phyloP scores from a whole-genome alignment of 2,888 invertebrate species.

The Tiphia femorata region DNA sequence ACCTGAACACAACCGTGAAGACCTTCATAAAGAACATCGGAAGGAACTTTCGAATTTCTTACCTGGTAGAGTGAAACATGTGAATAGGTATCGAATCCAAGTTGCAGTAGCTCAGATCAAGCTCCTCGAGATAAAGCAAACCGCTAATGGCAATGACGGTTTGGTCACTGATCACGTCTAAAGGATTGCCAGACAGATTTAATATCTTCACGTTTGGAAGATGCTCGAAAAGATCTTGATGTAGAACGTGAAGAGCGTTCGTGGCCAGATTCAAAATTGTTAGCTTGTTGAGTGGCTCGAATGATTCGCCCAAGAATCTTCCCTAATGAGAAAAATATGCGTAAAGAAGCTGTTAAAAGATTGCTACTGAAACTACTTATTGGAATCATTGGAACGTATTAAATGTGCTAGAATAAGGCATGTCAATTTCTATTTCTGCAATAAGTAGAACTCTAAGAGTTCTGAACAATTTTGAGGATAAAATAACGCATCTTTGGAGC shows the following conservation, averaged over 20 bases:
- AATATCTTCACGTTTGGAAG: constrained; percentile 77
- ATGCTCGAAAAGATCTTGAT: constrained; percentile 83
- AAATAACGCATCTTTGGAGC: too few relatives aligned
- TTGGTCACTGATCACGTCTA: constrained; percentile 75
- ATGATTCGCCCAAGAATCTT: constrained; percentile 71
- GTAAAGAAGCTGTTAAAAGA: too few relatives aligned
- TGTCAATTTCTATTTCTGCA: too few relatives aligned
- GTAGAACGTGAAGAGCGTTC: constrained; percentile 80
- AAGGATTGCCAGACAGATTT: constrained; percentile 81
- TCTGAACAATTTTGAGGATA: too few relatives aligned
- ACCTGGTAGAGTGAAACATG: constrained; percentile 77
- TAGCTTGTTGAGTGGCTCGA: constrained; percentile 74
- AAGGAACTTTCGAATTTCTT: too few relatives aligned
- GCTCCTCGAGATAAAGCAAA: constrained; percentile 76
- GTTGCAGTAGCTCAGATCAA: constrained; percentile 79
- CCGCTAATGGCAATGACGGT: constrained; percentile 78
- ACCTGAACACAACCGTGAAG: constrained; percentile 51
- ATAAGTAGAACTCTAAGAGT: too few relatives aligned
- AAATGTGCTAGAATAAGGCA: too few relatives aligned
- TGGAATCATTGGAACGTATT: too few relatives aligned
- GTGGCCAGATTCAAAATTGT: constrained; percentile 76
- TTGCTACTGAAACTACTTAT: too few relatives aligned
- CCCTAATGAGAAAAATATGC: constrained; percentile 69
- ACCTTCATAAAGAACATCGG: too few relatives aligned
- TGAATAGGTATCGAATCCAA: constrained; percentile 75